Conservation (phyloP, 2,888 invertebrate genomes). For the Phengaris arion region DNA sequence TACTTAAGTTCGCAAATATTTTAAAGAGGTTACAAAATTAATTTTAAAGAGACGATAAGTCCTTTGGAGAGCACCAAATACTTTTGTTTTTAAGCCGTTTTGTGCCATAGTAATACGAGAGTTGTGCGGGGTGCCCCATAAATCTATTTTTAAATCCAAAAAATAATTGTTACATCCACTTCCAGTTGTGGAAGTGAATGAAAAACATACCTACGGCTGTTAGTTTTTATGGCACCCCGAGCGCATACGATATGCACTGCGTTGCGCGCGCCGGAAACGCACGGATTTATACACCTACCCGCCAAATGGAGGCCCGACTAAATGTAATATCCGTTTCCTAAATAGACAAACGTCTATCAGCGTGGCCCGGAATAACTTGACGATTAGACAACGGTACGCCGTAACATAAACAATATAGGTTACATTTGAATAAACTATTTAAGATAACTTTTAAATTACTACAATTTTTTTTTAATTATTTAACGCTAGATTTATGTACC, state of each 20-base stretch:
- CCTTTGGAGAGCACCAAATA: too few species aligned
- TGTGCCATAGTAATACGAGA: not conserved
- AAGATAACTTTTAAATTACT: too few species aligned
- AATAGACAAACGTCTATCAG: constrained; percentile 78
- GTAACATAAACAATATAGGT: constrained; percentile 31
- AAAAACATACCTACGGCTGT: constrained; percentile 60
- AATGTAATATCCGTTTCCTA: constrained; percentile 80
- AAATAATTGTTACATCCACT: constrained; percentile 13
- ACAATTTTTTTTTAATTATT: too few species aligned
- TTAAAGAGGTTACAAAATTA: not conserved
- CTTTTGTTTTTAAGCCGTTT: too few species aligned
- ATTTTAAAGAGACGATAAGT: too few species aligned
- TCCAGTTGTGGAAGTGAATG: constrained; percentile 46
- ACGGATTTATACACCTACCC: constrained; percentile 75
- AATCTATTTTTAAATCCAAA: constrained; percentile 1
- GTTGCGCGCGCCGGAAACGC: constrained; percentile 66
- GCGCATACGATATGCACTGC: constrained; percentile 73
- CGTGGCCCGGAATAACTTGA: constrained; percentile 74
- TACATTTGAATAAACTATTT: constrained; percentile 27
- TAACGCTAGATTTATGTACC: too few species aligned
- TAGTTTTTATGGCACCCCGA: constrained; percentile 64
- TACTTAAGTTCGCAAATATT: not conserved
- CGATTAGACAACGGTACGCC: constrained; percentile 60
- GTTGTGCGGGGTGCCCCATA: not conserved
- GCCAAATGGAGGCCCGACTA: constrained; percentile 76